Conservation (phyloP, 1,140 invertebrate genomes). For the Gryon sp. region DNA sequence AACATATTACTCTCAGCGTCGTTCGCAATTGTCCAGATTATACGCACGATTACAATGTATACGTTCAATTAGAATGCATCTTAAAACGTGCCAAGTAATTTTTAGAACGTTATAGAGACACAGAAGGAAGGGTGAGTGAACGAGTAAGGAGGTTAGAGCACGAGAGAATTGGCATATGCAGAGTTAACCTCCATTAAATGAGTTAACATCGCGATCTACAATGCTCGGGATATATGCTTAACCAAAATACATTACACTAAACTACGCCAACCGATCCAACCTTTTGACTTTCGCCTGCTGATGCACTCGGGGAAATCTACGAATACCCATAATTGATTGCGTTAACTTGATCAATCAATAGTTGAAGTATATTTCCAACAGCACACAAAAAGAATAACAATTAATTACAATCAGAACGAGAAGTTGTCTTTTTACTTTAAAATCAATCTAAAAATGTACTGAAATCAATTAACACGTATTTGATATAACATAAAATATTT, state of each 20-base stretch:
- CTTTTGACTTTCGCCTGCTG: slow-evolving; percentile 29
- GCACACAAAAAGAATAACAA: too few species aligned
- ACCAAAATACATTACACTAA: slow-evolving; percentile 65
- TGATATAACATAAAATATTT: too few species aligned
- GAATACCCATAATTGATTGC: slow-evolving; percentile 32
- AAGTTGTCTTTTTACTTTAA: too few species aligned
- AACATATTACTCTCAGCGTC: slow-evolving; percentile 38
- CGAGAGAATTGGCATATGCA: slow-evolving; percentile 61
- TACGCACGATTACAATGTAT: slow-evolving; percentile 33
- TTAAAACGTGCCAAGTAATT: slow-evolving; percentile 58
- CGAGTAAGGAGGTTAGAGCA: slow-evolving; percentile 65
- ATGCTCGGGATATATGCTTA: slow-evolving; percentile 62
- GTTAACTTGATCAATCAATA: slow-evolving; percentile 30
- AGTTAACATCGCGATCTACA: slow-evolving; percentile 65
- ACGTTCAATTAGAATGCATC: slow-evolving; percentile 52
- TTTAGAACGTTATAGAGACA: slow-evolving; percentile 52
- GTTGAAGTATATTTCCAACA: slow-evolving; percentile 2
- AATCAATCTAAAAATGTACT: too few species aligned
- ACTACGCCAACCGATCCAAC: slow-evolving; percentile 54
- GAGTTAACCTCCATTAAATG: slow-evolving; percentile 70
- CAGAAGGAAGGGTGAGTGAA: slow-evolving; percentile 59
- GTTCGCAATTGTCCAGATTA: slow-evolving; percentile 48
- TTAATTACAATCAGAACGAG: too few species aligned
- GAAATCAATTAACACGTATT: too few species aligned
- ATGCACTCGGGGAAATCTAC: slow-evolving; percentile 29